These are phyloP conservation scores for Panopea generosa DNA, from an alignment of 2,888 invertebrate genomes.

Conservation along the genomic window DNA sequence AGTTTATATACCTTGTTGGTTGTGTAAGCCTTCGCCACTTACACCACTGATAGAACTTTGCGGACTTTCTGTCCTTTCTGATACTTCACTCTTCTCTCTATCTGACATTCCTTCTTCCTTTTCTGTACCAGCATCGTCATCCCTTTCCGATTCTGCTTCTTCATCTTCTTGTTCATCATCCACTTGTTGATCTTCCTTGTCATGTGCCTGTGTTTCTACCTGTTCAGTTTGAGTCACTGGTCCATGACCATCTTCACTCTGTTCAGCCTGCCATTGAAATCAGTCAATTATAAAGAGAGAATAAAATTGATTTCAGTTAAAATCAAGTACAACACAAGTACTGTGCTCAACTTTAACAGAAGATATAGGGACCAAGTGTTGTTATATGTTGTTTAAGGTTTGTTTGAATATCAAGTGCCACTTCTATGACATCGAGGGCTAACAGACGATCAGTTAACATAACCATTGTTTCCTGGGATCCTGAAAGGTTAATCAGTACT, in stretches of 20 bases:
- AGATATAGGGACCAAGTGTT: too few species aligned
- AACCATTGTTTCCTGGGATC: too few species aligned
- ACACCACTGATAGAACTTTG: slow-evolving; percentile 26
- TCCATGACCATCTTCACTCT: slow-evolving; percentile 4
- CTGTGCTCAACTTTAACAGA: too few species aligned
- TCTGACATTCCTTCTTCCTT: slow-evolving; percentile 38
- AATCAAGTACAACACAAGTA: too few species aligned
- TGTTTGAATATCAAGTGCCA: too few species aligned
- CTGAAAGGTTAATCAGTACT: too few species aligned
- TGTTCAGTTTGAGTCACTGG: slow-evolving; percentile 7
- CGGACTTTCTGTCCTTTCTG: slow-evolving; percentile 12
- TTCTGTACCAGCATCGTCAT: slow-evolving; percentile 28
- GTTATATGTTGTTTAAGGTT: too few species aligned
- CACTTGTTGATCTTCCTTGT: slow-evolving; percentile 1
- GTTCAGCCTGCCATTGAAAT: slow-evolving; percentile 2
- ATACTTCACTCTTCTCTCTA: slow-evolving; percentile 40
- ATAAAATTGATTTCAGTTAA: neutral
- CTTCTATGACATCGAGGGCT: too few species aligned
- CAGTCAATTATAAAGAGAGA: neutral
- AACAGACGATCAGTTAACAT: too few species aligned
- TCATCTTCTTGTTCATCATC: slow-evolving; percentile 17
- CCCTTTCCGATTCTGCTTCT: slow-evolving; percentile 16
- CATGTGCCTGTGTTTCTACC: neutral
- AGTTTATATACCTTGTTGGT: slow-evolving; percentile 28
- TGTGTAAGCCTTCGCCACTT: slow-evolving; percentile 13